Evolutionary conservation across 1,140 invertebrate genomes (phyloP).

Genomic region (Drosophila kanapiae): DNA sequence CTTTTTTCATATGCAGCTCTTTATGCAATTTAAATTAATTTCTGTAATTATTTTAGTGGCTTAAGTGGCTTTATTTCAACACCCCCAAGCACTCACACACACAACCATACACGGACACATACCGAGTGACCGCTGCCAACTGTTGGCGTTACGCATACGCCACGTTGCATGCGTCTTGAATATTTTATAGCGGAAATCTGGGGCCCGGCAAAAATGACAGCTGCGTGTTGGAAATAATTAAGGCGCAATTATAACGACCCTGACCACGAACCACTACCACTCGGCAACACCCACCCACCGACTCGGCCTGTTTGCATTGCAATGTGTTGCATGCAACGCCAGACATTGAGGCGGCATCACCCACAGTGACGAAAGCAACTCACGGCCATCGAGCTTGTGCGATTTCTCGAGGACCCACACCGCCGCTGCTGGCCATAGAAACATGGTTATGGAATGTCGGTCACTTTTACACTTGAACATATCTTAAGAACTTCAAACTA

Average conservation of each 20-base stretch:
- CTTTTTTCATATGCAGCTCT: conserved; percentile 35
- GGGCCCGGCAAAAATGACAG: conserved; percentile 66
- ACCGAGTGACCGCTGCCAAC: conserved; percentile 31
- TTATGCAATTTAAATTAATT: conserved; percentile 83
- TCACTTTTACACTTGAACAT: conserved; percentile 8
- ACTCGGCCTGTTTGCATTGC: conserved; percentile 27
- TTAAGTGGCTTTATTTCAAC: conserved; percentile 66
- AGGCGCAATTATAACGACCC: conserved; percentile 58
- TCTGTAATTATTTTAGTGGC: conserved; percentile 77
- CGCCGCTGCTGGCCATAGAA: conserved; percentile 5
- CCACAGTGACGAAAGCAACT: conserved; percentile 45
- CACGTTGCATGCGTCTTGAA: conserved; percentile 66
- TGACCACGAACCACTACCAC: conserved; percentile 43
- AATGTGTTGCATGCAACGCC: conserved; percentile 68
- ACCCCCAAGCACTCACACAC: conserved; percentile 15
- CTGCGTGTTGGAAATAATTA: conserved; percentile 77
- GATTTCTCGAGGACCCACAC: conserved; percentile 7
- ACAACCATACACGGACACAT: not conserved
- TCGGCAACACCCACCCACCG: conserved; percentile 17
- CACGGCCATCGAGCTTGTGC: conserved; percentile 39
- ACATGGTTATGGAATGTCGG: conserved; percentile 15
- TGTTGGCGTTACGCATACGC: conserved; percentile 58
- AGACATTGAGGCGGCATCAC: conserved; percentile 62
- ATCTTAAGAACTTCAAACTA: not conserved
- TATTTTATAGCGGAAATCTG: conserved; percentile 59